phyloP scores from a whole-genome alignment of 2,888 invertebrate genomes.

The Lottia scabra region DNA sequence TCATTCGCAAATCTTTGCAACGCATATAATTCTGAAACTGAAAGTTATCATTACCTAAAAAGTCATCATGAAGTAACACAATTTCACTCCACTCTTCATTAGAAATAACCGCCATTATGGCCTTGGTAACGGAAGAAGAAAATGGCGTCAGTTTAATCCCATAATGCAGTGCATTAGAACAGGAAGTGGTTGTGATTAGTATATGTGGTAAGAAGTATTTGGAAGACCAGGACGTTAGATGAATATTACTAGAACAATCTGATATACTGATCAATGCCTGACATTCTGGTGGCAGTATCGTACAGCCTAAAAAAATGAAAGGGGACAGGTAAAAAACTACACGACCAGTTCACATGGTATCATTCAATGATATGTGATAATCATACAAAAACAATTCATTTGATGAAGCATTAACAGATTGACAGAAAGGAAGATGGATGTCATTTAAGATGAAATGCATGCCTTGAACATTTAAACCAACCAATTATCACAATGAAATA shows the following conservation, averaged over 20 bases:
- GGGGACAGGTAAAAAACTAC: no score
- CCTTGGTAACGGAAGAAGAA: not conserved
- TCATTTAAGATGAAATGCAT: no score
- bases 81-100: conserved; percentile 11
- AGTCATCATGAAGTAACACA: conserved; percentile 8
- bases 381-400: no score
- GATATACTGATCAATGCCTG: conserved; percentile 12
- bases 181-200: conserved; percentile 7
- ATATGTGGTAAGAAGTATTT: conserved; percentile 20
- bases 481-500: no score
- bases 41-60: not conserved
- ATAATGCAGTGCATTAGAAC: conserved; percentile 3
- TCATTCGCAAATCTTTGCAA: no score
- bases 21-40: no score
- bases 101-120: conserved; percentile 2
- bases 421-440: no score
- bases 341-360: no score
- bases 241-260: conserved; percentile 8
- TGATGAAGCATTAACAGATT: no score
- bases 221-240: conserved; percentile 17
- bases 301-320: conserved; percentile 4
- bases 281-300: not conserved
- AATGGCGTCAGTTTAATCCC: conserved; percentile 1
- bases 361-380: no score
- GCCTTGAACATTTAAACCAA: no score